Evolutionary conservation across 1,140 invertebrate species (phyloP), one percentile per base, ranked within the genome.

Genomic region (Drosophila ercepeae): DNA sequence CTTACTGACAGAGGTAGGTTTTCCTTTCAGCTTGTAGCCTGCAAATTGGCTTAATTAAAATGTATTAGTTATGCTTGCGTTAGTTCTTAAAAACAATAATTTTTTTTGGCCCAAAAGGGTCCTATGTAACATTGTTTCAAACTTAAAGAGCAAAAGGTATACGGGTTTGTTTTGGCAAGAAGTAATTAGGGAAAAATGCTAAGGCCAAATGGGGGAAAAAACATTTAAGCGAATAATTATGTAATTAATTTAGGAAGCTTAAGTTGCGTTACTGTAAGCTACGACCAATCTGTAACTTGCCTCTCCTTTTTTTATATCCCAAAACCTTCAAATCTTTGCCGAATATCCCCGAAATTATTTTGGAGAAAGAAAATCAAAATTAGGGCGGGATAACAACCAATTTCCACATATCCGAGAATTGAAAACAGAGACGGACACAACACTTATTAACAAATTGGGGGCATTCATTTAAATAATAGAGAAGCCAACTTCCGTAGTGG

Each of bases 381-480:
- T 41, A 60, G 21, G 34, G 53, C 34, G 53, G 58, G 69, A 74
- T 71, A 54, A 73, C 70, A 74, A 74, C 59, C 70, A 74, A 74
- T 74, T 65, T 51, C 71, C 71, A 74, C 70, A 74, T 74, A 59
- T 74, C 70, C 46, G 46, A 23, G 46, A 41, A 34, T 8, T 7
- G 3, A 3, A 36, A 5, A 4, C 9, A 7, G 25, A 27, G 7
- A 27, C 11, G 29, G 29, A 11, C 39, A 61, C n/a, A 19, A 63
- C 60, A 27, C 36, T 48, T 57, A 29, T 51, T 49, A 52, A 21
- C 16, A 44, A 41, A 57, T n/a, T 16, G 23, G 51, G 49, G 27
- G 77, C 65, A 81, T 75, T 75, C 65, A 81, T 81, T 81, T 76
- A 67, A 81, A 81, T 81, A 76, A 75, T 76, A 41, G 36, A 72